These are phyloP conservation scores for Malaclemys terrapin DNA, from an alignment of 2,113 vertebrate genomes.

Conservation along the genomic window DNA sequence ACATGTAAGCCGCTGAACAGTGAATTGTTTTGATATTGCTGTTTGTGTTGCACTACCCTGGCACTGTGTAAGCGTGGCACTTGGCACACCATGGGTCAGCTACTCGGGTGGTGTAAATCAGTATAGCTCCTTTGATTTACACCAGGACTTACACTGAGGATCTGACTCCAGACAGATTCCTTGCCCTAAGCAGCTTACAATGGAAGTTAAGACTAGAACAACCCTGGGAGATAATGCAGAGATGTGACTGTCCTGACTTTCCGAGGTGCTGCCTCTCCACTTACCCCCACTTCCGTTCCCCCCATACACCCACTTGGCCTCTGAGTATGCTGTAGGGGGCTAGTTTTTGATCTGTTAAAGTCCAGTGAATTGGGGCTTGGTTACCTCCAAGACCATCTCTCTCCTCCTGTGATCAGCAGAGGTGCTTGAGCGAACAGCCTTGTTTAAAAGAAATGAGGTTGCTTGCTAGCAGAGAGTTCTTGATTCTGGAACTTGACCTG, in stretches of 20 bases:
- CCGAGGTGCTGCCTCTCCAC: too few species aligned
- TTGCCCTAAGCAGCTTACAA: not conserved
- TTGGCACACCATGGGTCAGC: not conserved
- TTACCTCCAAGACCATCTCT: not conserved
- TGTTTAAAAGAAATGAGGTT: not conserved
- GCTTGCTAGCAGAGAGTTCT: not conserved
- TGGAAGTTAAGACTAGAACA: not conserved
- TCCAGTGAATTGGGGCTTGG: not conserved
- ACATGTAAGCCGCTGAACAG: not conserved
- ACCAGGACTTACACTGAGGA: not conserved
- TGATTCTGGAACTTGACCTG: not conserved
- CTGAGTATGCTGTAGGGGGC: not conserved
- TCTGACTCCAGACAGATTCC: not conserved
- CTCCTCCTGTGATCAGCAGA: not conserved
- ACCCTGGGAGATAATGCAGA: not conserved
- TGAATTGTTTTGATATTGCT: not conserved
- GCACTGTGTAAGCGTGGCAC: not conserved
- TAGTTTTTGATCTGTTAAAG: not conserved
- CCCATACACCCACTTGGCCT: too few species aligned
- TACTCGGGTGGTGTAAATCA: not conserved
- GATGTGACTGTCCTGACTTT: not conserved
- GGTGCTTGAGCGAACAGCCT: not conserved
- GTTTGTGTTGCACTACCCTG: not conserved
- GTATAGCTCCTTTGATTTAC: not conserved
- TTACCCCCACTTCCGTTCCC: too few species aligned